phyloP scores from a whole-genome alignment of 2,113 vertebrate genomes.

The Ophiodon elongatus region DNA sequence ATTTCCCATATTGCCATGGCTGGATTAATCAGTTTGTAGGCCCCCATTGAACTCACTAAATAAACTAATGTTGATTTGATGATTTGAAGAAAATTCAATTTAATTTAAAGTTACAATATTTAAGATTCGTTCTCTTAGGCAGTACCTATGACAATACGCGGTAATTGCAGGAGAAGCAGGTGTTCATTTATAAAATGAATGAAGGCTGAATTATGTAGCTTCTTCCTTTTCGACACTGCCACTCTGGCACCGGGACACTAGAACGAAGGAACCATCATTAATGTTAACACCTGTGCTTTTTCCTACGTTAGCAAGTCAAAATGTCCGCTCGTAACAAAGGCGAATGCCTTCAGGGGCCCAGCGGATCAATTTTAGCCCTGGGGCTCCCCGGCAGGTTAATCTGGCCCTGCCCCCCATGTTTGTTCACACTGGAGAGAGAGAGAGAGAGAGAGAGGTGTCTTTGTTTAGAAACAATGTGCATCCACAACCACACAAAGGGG shows the following conservation, averaged over 20 bases:
- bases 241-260: not conserved
- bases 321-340: slow-evolving; percentile 10
- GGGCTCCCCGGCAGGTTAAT: slow-evolving; percentile 40
- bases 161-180: not conserved
- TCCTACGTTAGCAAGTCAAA: not conserved
- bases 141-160: not conserved
- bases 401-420: slow-evolving; percentile 39
- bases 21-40: not conserved
- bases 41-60: not conserved
- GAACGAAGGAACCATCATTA: not conserved
- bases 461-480: slow-evolving; percentile 30
- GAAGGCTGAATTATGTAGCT: not conserved
- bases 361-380: slow-evolving; percentile 38
- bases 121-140: not conserved
- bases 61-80: not conserved
- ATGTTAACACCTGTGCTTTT: not conserved
- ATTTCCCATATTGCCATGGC: not conserved
- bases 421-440: not conserved
- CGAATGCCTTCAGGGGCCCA: not conserved
- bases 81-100: not conserved
- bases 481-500: not conserved
- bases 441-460: slow-evolving; percentile 11
- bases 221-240: not conserved
- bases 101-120: not conserved
- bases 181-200: not conserved